These are phyloP conservation scores for Cylindroiulus punctatus DNA, from an alignment of 2,888 invertebrate species.

Conservation along the genomic window DNA sequence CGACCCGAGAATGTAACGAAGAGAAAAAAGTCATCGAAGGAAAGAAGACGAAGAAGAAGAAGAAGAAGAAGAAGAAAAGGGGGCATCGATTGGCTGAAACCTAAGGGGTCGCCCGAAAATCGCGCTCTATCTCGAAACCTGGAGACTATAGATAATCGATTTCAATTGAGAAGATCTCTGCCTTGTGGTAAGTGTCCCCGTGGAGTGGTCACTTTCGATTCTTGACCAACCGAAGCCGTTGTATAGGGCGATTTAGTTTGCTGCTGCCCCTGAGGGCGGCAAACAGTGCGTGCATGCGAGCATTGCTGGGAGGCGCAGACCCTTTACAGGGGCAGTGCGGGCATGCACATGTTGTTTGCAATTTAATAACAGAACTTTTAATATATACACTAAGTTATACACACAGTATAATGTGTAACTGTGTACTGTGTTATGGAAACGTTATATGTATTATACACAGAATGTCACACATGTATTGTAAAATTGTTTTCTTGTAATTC, in stretches of 20 bases:
- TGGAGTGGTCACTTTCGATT: too few species aligned
- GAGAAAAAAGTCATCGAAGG: neutral
- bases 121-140: neutral
- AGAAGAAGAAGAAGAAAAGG: conserved; percentile 9
- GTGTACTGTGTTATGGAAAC: too few species aligned
- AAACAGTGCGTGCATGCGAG: neutral
- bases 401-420: too few species aligned
- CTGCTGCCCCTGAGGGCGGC: neutral
- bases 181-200: neutral
- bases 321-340: neutral
- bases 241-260: neutral
- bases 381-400: too few species aligned
- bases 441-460: too few species aligned
- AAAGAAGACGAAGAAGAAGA: neutral
- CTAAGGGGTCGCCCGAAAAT: neutral
- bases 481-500: too few species aligned
- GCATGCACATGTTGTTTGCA: neutral
- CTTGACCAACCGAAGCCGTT: too few species aligned
- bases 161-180: neutral
- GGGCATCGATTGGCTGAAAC: neutral
- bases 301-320: neutral
- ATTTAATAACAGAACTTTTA: too few species aligned
- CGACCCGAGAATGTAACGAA: conserved; percentile 23
- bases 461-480: too few species aligned
- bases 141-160: neutral